These are phyloP conservation scores for Anolis apletophallus DNA, from an alignment of 2,797 vertebrate species.

Conservation along the genomic window DNA sequence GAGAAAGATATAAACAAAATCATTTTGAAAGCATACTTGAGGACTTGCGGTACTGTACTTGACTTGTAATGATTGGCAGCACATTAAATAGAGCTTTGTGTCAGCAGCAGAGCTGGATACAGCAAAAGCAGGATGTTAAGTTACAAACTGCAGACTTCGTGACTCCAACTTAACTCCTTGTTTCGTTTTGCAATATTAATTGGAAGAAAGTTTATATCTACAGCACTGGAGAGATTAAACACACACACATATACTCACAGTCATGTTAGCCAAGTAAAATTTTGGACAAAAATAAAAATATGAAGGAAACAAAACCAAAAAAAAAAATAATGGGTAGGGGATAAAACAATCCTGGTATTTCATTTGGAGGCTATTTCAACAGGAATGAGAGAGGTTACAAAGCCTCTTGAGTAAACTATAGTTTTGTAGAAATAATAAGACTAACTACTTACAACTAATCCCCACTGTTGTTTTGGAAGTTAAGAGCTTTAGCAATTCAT, in stretches of 20 bases:
- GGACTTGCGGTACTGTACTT: constrained; percentile 71
- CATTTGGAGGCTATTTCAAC: constrained; percentile 60
- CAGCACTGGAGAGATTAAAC: constrained; percentile 67
- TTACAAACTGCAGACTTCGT: constrained; percentile 77
- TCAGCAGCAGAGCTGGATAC: constrained; percentile 72
- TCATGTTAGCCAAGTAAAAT: constrained; percentile 67
- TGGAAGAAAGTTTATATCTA: constrained; percentile 73
- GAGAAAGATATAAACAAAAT: constrained; percentile 59
- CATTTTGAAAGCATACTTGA: constrained; percentile 62
- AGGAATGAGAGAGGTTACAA: constrained; percentile 53
- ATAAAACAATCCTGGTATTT: constrained; percentile 56
- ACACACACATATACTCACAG: constrained; percentile 31
- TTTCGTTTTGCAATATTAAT: constrained; percentile 78
- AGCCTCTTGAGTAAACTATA: constrained; percentile 39
- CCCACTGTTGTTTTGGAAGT: constrained; percentile 19
- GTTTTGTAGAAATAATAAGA: constrained; percentile 54
- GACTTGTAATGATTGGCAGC: constrained; percentile 74
- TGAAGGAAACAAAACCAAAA: constrained; percentile 61
- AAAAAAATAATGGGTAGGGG: constrained; percentile 52
- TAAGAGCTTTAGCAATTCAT: constrained; percentile 6
- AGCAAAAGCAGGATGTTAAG: constrained; percentile 77
- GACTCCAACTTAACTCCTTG: constrained; percentile 77
- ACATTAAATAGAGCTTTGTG: constrained; percentile 80
- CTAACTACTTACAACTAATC: constrained; percentile 21
- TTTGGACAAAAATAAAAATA: constrained; percentile 61